These are phyloP conservation scores for Emydocephalus ijimae DNA, from an alignment of 2,113 vertebrate species.

Conservation along the genomic window DNA sequence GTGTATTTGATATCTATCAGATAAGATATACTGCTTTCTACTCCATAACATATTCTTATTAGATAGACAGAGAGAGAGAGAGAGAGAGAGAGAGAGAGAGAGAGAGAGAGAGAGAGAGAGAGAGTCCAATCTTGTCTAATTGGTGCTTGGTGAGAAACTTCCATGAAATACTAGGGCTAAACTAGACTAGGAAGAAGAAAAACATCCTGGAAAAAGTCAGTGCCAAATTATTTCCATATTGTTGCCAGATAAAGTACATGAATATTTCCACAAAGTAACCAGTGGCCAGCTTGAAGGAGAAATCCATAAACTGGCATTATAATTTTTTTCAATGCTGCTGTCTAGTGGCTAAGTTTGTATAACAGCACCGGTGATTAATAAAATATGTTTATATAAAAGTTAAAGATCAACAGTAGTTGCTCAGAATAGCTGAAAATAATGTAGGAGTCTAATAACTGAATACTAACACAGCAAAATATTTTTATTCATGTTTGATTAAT, in stretches of 20 bases:
- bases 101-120: too few species aligned
- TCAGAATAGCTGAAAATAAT: not conserved
- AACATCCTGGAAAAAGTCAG: not conserved
- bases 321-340: not conserved
- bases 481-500: not conserved
- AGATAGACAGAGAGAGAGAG: too few species aligned
- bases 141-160: not conserved
- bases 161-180: not conserved
- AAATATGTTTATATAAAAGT: not conserved
- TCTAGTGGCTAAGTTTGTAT: not conserved
- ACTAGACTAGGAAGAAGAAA: not conserved
- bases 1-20: not conserved
- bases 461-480: not conserved
- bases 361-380: not conserved
- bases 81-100: too few species aligned
- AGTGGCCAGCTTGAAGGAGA: not conserved
- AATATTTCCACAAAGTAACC: not conserved
- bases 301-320: not conserved
- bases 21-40: not conserved
- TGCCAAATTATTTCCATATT: not conserved
- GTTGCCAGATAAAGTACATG: not conserved
- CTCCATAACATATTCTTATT: conserved; percentile 14
- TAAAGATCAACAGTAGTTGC: not conserved
- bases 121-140: not conserved
- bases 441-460: not conserved